These are phyloP conservation scores for Typhlichthys subterraneus DNA, from an alignment of 2,797 vertebrate species.

Conservation along the genomic window DNA sequence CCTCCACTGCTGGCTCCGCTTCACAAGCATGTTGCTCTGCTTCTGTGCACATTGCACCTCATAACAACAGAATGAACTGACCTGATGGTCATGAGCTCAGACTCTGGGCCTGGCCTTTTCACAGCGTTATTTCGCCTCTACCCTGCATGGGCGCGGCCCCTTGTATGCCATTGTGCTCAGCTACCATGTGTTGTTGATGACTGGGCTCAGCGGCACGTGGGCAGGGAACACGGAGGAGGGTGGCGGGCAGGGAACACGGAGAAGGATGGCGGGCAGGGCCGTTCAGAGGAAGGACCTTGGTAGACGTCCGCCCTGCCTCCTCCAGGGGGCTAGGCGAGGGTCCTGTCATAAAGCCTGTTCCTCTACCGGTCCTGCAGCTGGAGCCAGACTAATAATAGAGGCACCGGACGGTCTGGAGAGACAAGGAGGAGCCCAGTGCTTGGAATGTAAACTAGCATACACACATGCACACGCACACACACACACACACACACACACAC, in stretches of 20 bases:
- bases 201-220: constrained; percentile 6
- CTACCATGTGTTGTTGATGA: constrained; percentile 69
- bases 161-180: constrained; percentile 49
- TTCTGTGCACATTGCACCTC: background rate
- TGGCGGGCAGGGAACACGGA: constrained; percentile 13
- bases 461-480: constrained; percentile 6
- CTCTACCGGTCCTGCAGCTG: constrained; percentile 65
- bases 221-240: constrained; percentile 45
- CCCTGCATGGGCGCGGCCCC: constrained; percentile 32
- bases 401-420: constrained; percentile 52
- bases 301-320: constrained; percentile 28
- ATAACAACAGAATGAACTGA: constrained; percentile 20
- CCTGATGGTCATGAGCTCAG: constrained; percentile 1
- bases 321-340: constrained; percentile 42
- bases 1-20: constrained; percentile 17
- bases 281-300: constrained; percentile 48
- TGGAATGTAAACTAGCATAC: constrained; percentile 37
- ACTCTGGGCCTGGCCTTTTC: constrained; percentile 22
- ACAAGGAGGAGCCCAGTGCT: constrained; percentile 43
- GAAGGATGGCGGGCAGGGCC: constrained; percentile 15
- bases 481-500: no score
- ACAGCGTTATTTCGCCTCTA: constrained; percentile 15
- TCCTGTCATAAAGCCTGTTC: constrained; percentile 50
- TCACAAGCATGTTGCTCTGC: constrained; percentile 6
- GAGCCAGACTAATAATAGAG: constrained; percentile 66